phyloP scores from a whole-genome alignment of 2,888 invertebrate species.

The Gastracanthus pulcherrimus region DNA sequence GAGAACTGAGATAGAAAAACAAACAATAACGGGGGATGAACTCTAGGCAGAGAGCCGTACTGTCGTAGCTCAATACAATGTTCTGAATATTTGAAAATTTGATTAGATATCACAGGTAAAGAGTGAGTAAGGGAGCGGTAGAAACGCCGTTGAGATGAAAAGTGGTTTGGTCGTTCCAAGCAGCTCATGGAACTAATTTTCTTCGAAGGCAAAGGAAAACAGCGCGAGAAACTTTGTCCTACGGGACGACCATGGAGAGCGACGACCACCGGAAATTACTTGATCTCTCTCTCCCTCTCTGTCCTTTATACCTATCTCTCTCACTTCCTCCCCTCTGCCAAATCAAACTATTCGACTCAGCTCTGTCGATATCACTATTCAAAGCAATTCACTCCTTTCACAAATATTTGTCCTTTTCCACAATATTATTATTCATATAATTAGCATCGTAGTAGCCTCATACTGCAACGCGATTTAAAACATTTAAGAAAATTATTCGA shows the following conservation, averaged over 20 bases:
- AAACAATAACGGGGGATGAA: too few species aligned
- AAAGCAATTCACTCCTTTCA: not conserved
- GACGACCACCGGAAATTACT: conserved; percentile 25
- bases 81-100: conserved; percentile 26
- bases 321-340: not conserved
- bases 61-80: too few species aligned
- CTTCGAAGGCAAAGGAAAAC: conserved; percentile 45
- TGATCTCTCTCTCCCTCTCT: conserved; percentile 14
- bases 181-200: conserved; percentile 43
- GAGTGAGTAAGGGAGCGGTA: conserved; percentile 22
- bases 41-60: too few species aligned
- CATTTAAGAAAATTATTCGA: too few species aligned
- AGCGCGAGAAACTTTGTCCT: conserved; percentile 40
- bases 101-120: conserved; percentile 33
- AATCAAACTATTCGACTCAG: not conserved
- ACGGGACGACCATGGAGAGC: not conserved
- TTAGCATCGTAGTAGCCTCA: too few species aligned
- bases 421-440: not conserved
- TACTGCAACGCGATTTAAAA: too few species aligned
- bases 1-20: too few species aligned
- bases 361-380: conserved; percentile 1
- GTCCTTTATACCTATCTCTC: not conserved
- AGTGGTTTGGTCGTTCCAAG: conserved; percentile 33
- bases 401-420: not conserved
- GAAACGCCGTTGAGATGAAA: conserved; percentile 37